Evolutionary conservation across 2,113 vertebrate genomes (phyloP).

Genomic region (Ginglymostoma cirratum): DNA sequence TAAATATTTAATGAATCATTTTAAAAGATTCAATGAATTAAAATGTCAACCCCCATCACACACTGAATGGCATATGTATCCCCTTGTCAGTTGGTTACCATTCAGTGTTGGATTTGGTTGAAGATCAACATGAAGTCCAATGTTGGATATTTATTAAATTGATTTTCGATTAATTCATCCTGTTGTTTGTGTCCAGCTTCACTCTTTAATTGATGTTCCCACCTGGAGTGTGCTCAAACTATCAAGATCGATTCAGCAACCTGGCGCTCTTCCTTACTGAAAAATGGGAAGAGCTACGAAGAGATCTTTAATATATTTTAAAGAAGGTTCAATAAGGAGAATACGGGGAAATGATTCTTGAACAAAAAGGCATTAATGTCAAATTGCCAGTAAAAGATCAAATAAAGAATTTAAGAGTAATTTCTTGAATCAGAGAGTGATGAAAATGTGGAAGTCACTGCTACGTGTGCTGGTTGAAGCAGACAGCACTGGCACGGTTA

Average conservation of each 20-base stretch:
- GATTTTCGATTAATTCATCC: not conserved
- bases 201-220: not conserved
- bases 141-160: not conserved
- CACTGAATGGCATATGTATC: not conserved
- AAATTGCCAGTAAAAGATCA: not conserved
- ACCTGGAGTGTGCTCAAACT: not conserved
- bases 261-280: not conserved
- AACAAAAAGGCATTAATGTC: not conserved
- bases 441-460: not conserved
- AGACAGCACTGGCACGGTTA: not conserved
- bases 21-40: not conserved
- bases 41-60: not conserved
- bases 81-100: not conserved
- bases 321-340: not conserved
- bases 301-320: not conserved
- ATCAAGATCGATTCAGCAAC: not conserved
- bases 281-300: not conserved
- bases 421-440: not conserved
- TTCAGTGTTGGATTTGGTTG: not conserved
- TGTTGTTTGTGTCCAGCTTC: not conserved
- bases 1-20: conserved; percentile 3
- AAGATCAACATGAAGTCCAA: not conserved
- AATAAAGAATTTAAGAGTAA: not conserved
- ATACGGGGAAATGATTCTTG: not conserved
- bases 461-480: not conserved